Conservation (phyloP, 2,888 invertebrate genomes). For the Dicyrtomina minuta region DNA sequence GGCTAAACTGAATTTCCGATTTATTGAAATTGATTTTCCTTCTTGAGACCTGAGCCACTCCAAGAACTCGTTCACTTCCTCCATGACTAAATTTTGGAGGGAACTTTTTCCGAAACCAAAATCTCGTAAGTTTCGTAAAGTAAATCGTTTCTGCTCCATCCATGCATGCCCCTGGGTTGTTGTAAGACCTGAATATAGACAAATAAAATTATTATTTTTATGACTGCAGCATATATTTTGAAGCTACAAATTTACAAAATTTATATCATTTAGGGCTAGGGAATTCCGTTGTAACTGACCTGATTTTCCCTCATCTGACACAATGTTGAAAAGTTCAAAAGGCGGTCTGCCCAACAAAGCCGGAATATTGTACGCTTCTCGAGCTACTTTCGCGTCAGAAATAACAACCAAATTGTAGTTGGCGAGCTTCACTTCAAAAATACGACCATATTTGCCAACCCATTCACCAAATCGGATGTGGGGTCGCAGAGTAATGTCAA, state of each 20-base stretch:
- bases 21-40: conserved; percentile 3
- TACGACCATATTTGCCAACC: not conserved
- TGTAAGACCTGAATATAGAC: not conserved
- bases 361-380: conserved; percentile 9
- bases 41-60: conserved; percentile 16
- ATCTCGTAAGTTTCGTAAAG: conserved; percentile 23
- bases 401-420: conserved; percentile 16
- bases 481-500: not conserved
- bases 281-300: too few species aligned
- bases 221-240: too few species aligned
- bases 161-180: not conserved
- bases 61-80: conserved; percentile 22
- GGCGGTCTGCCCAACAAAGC: conserved; percentile 5
- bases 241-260: too few species aligned
- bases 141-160: conserved; percentile 20
- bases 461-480: conserved; percentile 15
- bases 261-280: too few species aligned
- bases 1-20: conserved; percentile 21
- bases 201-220: too few species aligned
- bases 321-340: not conserved
- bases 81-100: conserved; percentile 6
- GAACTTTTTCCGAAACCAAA: conserved; percentile 24
- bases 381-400: conserved; percentile 11
- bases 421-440: conserved; percentile 14
- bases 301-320: not conserved